Percentiles rank a stretch among this genome's conserved stretches.
Evolutionary conservation across 2,113 vertebrate genomes (phyloP).

Genomic region (pig (Sus scrofa)): T2T-Sscrofa CM000824.6:150358501-150359000

Average conservation of each 20-base stretch:
- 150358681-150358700: not conserved
- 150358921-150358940: not conserved
- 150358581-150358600: not conserved
- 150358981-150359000: not conserved
- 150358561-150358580: not conserved
- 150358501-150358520: conserved; percentile 21
- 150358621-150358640: not conserved
- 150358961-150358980: not conserved
- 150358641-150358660: conserved; percentile 22
- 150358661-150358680: conserved; percentile 21
- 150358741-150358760: not conserved
- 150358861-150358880: not conserved
- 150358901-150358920: not conserved
- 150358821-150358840: not conserved
- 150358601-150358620: conserved; percentile 30
- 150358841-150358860: not conserved
- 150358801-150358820: not conserved
- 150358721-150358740: not conserved
- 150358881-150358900: not conserved
- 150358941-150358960: not conserved
- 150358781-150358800: not conserved
- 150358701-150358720: conserved; percentile 15
- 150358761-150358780: not conserved
- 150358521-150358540: not conserved
- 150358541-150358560: not conserved